Evolutionary conservation across 2,888 invertebrate species (phyloP).

Genomic region (Lasiommata megera): DNA sequence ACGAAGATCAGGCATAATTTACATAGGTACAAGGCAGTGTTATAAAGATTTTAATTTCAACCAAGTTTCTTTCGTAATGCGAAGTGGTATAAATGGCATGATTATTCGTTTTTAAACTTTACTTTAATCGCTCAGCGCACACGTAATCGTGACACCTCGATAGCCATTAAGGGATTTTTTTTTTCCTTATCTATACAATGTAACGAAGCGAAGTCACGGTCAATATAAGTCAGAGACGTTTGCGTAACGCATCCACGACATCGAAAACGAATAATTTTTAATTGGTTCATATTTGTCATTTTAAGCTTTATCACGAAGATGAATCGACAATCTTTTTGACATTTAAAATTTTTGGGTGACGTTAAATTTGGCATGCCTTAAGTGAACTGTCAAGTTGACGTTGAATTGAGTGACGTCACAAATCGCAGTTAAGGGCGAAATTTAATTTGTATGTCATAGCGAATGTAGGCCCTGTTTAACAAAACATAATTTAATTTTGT

Average conservation of each 20-base stretch:
- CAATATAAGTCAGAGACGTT: neutral
- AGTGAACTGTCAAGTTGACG: too few species aligned
- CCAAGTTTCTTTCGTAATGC: conserved; percentile 4
- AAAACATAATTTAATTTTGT: too few species aligned
- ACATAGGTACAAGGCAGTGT: neutral
- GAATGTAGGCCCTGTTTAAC: too few species aligned
- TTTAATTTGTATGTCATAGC: too few species aligned
- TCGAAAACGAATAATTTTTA: neutral
- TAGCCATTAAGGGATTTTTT: conserved; percentile 30
- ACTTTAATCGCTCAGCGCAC: conserved; percentile 13
- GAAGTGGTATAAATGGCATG: conserved; percentile 4
- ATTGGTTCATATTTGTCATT: neutral
- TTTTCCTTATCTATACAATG: conserved; percentile 22
- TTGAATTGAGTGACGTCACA: too few species aligned
- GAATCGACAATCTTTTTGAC: too few species aligned
- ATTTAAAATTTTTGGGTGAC: too few species aligned
- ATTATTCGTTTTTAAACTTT: conserved; percentile 13
- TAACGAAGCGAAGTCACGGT: neutral
- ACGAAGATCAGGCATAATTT: conserved; percentile 7
- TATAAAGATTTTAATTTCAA: conserved; percentile 6
- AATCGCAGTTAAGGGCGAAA: too few species aligned
- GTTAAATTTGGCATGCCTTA: too few species aligned
- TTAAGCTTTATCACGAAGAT: neutral
- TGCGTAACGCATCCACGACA: neutral
- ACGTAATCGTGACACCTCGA: conserved; percentile 25